Evolutionary conservation across 2,888 invertebrate species (phyloP).

Genomic region (Netelia melanura): DNA sequence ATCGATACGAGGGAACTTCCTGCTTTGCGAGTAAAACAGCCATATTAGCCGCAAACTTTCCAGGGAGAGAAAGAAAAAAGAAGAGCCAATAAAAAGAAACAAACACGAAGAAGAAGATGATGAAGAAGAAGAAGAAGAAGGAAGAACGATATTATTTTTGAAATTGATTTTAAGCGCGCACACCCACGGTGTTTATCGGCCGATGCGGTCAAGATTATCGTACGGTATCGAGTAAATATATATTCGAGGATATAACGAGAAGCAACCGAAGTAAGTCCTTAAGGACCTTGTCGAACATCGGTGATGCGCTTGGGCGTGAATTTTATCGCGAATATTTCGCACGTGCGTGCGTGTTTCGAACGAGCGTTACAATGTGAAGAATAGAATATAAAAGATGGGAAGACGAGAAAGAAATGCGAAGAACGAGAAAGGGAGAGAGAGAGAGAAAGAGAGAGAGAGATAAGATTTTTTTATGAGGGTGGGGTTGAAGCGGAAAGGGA

Average conservation of each 20-base stretch:
- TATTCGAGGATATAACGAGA: neutral
- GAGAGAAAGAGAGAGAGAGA: conserved; percentile 22
- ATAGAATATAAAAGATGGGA: conserved; percentile 48
- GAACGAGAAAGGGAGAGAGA: conserved; percentile 27
- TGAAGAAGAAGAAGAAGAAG: neutral
- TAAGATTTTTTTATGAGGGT: neutral
- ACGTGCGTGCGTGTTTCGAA: conserved; percentile 31
- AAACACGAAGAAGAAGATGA: conserved; percentile 7
- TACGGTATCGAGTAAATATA: neutral
- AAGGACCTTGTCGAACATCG: conserved; percentile 63
- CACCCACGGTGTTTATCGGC: neutral
- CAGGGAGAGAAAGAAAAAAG: neutral
- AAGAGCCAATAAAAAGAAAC: neutral
- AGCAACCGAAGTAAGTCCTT: conserved; percentile 47
- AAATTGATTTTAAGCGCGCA: neutral
- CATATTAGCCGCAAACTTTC: conserved; percentile 17
- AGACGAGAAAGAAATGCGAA: conserved; percentile 27
- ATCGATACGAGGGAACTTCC: conserved; percentile 57
- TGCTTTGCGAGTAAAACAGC: conserved; percentile 46
- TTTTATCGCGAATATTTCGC: conserved; percentile 59
- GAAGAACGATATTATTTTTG: neutral
- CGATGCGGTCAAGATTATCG: neutral
- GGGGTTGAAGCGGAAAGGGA: neutral
- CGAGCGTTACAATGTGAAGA: conserved; percentile 66
- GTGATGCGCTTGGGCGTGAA: conserved; percentile 4